These are phyloP conservation scores for Glyphotaelius pellucidus DNA, from an alignment of 2,888 invertebrate species.

Conservation along the genomic window DNA sequence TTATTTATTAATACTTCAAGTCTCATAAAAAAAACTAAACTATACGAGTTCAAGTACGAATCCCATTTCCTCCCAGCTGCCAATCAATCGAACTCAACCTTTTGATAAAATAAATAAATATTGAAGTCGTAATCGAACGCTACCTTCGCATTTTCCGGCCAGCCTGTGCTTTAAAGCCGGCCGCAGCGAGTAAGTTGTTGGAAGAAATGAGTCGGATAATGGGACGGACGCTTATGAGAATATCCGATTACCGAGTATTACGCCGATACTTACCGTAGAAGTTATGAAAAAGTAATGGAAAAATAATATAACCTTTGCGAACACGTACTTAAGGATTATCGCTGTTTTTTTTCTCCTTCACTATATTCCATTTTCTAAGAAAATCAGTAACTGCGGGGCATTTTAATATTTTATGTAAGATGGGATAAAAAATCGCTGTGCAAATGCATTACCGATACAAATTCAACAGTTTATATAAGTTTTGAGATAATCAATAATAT, in stretches of 20 bases:
- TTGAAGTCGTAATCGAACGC: background rate
- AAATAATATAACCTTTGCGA: constrained; percentile 40
- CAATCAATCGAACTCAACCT: background rate
- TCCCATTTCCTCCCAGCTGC: background rate
- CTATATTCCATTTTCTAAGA: background rate
- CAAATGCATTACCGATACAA: background rate
- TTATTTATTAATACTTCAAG: background rate
- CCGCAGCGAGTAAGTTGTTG: constrained; percentile 29
- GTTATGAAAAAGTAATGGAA: constrained; percentile 51
- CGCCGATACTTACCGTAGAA: constrained; percentile 53
- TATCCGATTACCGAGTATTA: constrained; percentile 53
- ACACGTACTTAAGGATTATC: constrained; percentile 44
- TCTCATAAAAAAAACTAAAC: background rate
- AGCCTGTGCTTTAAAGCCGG: constrained; percentile 28
- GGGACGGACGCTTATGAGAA: constrained; percentile 45
- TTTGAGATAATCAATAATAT: no score
- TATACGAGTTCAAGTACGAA: background rate
- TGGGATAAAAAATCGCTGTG: background rate
- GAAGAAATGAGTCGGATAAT: constrained; percentile 46
- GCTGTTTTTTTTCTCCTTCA: background rate
- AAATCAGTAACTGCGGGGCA: background rate
- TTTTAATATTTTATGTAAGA: background rate
- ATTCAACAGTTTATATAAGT: no score
- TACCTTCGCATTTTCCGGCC: background rate
- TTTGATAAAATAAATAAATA: background rate